Percentiles rank a stretch among this genome's conserved stretches.
phyloP scores from a whole-genome alignment of 2,113 vertebrate genomes.

The Sphyrna mokarran region DNA sequence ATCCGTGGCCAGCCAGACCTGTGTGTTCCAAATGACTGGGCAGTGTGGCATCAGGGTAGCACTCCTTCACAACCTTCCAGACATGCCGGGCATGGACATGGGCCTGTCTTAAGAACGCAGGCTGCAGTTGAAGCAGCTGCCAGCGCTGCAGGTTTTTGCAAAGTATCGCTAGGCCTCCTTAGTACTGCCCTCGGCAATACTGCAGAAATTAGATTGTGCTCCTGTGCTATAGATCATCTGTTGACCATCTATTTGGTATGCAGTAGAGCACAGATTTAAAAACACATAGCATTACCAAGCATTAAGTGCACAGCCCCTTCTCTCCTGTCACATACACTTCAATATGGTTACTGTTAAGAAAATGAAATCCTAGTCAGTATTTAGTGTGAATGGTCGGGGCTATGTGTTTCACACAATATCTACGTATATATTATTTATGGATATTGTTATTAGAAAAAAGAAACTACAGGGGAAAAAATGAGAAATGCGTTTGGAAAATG shows the following conservation, averaged over 20 bases:
- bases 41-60: too few relatives aligned
- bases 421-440: not conserved
- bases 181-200: too few relatives aligned
- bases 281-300: not conserved
- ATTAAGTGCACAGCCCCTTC: not conserved
- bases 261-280: not conserved
- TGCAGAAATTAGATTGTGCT: too few relatives aligned
- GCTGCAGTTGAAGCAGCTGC: too few relatives aligned
- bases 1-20: too few relatives aligned
- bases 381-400: not conserved
- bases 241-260: not conserved
- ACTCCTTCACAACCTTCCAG: too few relatives aligned
- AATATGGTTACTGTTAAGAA: not conserved
- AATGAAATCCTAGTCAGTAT: not conserved
- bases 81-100: too few relatives aligned
- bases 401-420: not conserved
- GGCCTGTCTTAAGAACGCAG: too few relatives aligned
- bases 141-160: too few relatives aligned
- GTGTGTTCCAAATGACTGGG: too few relatives aligned
- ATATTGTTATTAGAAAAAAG: not conserved
- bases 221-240: not conserved
- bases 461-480: not conserved
- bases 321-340: not conserved
- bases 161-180: too few relatives aligned
- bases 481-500: not conserved